These are phyloP conservation scores for Chitala chitala DNA, from an alignment of 2,113 vertebrate species.

Conservation along the genomic window DNA sequence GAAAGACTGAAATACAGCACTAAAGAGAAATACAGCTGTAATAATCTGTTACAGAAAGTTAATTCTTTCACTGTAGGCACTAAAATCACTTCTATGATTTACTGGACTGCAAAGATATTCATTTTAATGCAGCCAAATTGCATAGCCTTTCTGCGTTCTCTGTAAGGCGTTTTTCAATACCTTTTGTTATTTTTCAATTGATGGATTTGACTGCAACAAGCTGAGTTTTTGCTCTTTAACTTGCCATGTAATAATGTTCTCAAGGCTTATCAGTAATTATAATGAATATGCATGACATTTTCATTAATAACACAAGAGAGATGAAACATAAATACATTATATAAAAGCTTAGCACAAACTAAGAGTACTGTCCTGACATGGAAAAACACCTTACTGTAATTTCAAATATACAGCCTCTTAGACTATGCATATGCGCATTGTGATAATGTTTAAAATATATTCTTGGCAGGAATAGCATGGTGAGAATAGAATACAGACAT, in stretches of 20 bases:
- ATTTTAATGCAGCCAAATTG: not conserved
- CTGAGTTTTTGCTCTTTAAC: not conserved
- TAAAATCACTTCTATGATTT: not conserved
- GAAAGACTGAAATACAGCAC: too few species aligned
- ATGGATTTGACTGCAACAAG: not conserved
- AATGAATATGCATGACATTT: not conserved
- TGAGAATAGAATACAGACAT: constrained; percentile 28
- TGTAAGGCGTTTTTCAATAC: not conserved
- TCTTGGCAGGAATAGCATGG: constrained; percentile 15
- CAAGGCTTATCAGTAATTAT: not conserved
- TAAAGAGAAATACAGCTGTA: not conserved
- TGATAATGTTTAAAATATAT: constrained; percentile 30
- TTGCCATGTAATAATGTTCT: not conserved
- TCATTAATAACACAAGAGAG: constrained; percentile 10
- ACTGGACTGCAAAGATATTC: not conserved
- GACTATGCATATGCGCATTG: constrained; percentile 21
- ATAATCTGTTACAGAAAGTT: not conserved
- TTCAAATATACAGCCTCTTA: constrained; percentile 19
- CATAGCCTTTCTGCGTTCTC: not conserved
- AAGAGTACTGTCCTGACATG: not conserved
- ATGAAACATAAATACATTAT: not conserved
- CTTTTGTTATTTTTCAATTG: not conserved
- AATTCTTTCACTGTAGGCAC: not conserved
- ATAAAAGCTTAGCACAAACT: not conserved
- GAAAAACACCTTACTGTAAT: not conserved